These are phyloP conservation scores for Sebastes trivittatus DNA, from an alignment of 2,797 vertebrate genomes.

Conservation along the genomic window DNA sequence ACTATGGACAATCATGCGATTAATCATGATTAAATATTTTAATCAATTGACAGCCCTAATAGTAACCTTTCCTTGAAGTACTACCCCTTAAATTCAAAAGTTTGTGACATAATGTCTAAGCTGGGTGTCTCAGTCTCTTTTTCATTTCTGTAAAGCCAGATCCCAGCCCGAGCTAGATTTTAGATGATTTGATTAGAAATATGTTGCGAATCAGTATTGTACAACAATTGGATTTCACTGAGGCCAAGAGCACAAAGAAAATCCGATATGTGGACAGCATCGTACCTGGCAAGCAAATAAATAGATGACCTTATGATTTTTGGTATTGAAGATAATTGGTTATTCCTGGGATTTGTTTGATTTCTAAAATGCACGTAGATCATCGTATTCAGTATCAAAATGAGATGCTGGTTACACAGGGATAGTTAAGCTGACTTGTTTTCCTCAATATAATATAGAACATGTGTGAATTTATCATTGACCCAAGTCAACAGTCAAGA, in stretches of 20 bases:
- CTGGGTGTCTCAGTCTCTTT: not conserved
- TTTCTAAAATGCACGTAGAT: not conserved
- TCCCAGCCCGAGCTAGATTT: not conserved
- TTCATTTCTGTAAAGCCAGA: not conserved
- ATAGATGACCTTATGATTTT: not conserved
- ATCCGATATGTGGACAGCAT: not conserved
- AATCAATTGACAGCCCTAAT: too few species aligned
- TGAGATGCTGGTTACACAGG: not conserved
- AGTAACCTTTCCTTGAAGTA: not conserved
- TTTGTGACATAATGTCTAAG: not conserved
- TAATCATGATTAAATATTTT: too few species aligned
- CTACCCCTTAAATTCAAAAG: too few species aligned
- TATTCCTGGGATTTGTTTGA: not conserved
- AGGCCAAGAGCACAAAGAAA: not conserved
- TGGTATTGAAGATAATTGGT: not conserved
- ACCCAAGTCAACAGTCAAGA: not conserved
- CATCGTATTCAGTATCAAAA: not conserved
- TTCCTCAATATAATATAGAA: not conserved
- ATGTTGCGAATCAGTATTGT: not conserved
- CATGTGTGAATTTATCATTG: slow-evolving; percentile 11
- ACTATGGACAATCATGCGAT: too few species aligned
- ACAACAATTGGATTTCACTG: not conserved
- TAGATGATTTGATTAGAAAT: not conserved
- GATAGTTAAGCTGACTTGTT: not conserved
- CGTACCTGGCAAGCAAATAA: not conserved